phyloP scores from a whole-genome alignment of 2,797 vertebrate species.

The Myotis myotis region DNA sequence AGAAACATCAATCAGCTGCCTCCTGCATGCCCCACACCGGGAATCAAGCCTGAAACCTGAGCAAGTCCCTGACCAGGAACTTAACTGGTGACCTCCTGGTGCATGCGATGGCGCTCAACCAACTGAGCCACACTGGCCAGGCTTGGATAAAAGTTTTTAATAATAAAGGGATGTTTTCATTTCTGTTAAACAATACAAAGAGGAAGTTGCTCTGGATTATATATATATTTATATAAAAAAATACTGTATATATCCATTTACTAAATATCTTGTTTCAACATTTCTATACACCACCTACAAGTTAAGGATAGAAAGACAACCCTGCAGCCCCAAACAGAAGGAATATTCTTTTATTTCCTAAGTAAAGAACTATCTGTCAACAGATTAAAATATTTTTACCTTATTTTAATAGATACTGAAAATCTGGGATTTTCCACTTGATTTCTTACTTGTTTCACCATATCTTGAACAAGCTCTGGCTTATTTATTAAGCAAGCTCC shows the following conservation, averaged over 20 bases:
- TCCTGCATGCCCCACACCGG: neutral
- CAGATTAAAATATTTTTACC: constrained; percentile 83
- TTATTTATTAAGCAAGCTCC: constrained; percentile 98
- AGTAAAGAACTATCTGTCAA: neutral
- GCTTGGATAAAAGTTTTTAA: neutral
- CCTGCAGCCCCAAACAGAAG: neutral
- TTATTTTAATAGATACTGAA: constrained; percentile 95
- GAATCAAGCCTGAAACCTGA: neutral
- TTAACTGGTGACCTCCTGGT: neutral
- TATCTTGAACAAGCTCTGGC: constrained; percentile 94
- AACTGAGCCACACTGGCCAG: neutral
- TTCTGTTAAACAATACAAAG: constrained; percentile 43
- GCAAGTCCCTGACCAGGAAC: neutral
- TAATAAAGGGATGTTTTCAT: neutral
- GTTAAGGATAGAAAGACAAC: neutral
- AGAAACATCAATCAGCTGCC: neutral
- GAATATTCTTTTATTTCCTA: constrained; percentile 39
- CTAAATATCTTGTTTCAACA: constrained; percentile 47
- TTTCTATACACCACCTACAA: constrained; percentile 10
- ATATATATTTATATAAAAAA: constrained; percentile 42
- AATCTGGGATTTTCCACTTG: constrained; percentile 92
- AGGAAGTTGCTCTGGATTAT: neutral
- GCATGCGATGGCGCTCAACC: neutral
- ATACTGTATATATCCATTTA: neutral
- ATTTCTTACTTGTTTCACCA: constrained; percentile 93